These are phyloP conservation scores for Oophaga pumilio DNA, from an alignment of 2,113 vertebrate genomes.

Conservation along the genomic window DNA sequence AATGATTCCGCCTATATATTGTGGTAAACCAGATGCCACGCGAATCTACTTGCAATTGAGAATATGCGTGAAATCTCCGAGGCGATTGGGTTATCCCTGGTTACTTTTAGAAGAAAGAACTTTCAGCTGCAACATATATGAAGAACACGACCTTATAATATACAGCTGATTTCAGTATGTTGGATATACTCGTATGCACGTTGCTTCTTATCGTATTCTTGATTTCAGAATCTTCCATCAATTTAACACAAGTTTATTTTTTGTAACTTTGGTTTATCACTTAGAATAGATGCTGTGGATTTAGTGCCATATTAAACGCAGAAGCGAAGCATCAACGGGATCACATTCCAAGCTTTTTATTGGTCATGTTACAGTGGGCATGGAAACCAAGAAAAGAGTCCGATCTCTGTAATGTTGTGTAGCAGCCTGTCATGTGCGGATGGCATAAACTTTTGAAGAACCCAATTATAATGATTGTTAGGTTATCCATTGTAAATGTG, in stretches of 20 bases:
- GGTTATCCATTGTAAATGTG: neutral
- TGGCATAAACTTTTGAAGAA: neutral
- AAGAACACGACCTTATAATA: neutral
- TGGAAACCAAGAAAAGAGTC: neutral
- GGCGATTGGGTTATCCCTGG: neutral
- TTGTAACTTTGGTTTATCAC: neutral
- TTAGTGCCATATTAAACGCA: neutral
- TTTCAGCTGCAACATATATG: neutral
- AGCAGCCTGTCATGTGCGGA: neutral
- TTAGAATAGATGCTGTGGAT: neutral
- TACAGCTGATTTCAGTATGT: neutral
- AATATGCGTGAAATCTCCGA: neutral
- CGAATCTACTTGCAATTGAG: neutral
- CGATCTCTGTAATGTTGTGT: neutral
- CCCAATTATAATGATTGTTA: neutral
- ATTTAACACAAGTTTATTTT: neutral
- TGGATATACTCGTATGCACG: neutral
- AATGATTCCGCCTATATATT: neutral
- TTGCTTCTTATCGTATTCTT: neutral
- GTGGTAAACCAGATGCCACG: neutral
- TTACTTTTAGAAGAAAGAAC: neutral
- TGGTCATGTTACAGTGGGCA: neutral
- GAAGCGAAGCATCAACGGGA: neutral
- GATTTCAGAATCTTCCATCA: neutral
- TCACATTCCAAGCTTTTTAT: neutral